A percentile compares a stretch with the other conserved stretches of the same genome.
phyloP scores from a whole-genome alignment of 1,140 invertebrate species.

The Cherax quadricarinatus region DNA sequence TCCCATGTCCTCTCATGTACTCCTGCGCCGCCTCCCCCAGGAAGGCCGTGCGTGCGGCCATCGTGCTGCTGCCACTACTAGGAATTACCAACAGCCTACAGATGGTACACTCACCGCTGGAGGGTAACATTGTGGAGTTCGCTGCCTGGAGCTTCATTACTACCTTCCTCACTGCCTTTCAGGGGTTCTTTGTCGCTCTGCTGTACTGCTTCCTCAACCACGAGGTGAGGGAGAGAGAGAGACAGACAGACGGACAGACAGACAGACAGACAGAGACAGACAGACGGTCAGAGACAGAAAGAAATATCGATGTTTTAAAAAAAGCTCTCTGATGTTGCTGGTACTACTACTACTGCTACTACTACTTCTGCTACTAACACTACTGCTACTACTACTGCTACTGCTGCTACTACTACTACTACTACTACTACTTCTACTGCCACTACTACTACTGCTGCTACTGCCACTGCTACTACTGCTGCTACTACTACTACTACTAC shows the following conservation, averaged over 20 bases:
- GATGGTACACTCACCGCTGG: conserved; percentile 83
- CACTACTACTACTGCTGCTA: background rate
- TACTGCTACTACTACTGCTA: background rate
- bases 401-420: background rate
- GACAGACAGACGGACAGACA: background rate
- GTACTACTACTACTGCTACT: too few species aligned
- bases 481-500: background rate
- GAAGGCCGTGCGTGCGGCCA: conserved; percentile 84
- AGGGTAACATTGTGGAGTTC: conserved; percentile 83
- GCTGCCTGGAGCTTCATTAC: conserved; percentile 88
- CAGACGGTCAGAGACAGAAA: too few species aligned
- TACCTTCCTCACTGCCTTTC: conserved; percentile 89
- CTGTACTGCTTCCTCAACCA: conserved; percentile 93
- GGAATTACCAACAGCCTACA: conserved; percentile 88
- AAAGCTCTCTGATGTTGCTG: background rate
- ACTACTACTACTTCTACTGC: background rate
- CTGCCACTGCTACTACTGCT: background rate
- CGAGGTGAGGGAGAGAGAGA: conserved; percentile 82
- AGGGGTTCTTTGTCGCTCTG: conserved; percentile 90
- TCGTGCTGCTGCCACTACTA: conserved; percentile 88
- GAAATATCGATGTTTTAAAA: background rate
- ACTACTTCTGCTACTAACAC: too few species aligned
- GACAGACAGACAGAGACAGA: background rate
- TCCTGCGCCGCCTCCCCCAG: conserved; percentile 69
- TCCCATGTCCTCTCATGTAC: conserved; percentile 29